phyloP scores from a whole-genome alignment of 2,797 vertebrate species.

The Anguilla obscura region DNA sequence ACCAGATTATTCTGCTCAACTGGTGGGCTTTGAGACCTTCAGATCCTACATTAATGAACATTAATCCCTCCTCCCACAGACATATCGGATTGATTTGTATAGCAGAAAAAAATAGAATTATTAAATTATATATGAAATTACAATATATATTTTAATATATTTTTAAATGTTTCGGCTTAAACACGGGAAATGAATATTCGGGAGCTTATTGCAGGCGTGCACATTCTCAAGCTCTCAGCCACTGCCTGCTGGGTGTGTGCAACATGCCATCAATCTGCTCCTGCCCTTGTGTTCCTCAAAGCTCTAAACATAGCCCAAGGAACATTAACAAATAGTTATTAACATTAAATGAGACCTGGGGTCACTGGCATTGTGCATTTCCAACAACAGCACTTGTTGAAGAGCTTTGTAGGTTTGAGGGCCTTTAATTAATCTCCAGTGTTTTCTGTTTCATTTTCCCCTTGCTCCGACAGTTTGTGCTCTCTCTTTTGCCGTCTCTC shows the following conservation, averaged over 20 bases:
- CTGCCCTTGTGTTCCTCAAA: conserved; percentile 68
- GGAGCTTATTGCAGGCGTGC: conserved; percentile 70
- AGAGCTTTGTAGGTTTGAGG: conserved; percentile 67
- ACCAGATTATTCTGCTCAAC: conserved; percentile 71
- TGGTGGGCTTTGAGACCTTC: conserved; percentile 70
- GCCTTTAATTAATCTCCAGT: conserved; percentile 74
- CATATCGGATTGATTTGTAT: conserved; percentile 77
- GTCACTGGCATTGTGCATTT: conserved; percentile 63
- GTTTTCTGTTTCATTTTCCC: conserved; percentile 43
- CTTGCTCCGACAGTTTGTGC: conserved; percentile 35
- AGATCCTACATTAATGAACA: conserved; percentile 85
- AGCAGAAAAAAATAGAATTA: conserved; percentile 68
- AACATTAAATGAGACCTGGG: conserved; percentile 71
- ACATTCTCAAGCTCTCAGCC: conserved; percentile 78
- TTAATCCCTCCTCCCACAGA: conserved; percentile 73
- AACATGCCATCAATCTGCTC: conserved; percentile 84
- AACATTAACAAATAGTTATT: conserved; percentile 71
- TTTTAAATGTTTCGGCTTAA: conserved; percentile 76
- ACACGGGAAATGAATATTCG: conserved; percentile 71
- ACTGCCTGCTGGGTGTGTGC: conserved; percentile 80
- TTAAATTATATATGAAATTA: conserved; percentile 50
- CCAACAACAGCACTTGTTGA: conserved; percentile 66
- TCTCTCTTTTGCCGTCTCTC: conserved; percentile 27
- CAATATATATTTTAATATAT: neutral
- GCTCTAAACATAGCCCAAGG: conserved; percentile 69